Conservation (phyloP, 1,140 invertebrate species). For the Manduca sexta region DNA sequence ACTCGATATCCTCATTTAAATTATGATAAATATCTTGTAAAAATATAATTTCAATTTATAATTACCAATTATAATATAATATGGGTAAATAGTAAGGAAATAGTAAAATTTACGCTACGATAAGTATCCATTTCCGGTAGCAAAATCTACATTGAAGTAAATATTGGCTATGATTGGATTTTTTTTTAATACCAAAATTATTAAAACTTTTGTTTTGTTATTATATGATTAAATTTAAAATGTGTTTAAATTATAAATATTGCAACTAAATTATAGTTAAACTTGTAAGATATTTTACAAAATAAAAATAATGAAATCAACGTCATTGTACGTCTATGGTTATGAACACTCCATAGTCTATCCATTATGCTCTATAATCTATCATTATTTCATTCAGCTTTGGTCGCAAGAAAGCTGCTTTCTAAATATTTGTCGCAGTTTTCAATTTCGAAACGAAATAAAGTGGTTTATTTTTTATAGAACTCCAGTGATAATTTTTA, state of each 20-base stretch:
- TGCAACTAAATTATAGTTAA: background rate
- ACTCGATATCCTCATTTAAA: no score
- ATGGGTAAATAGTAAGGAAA: background rate
- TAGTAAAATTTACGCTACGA: background rate
- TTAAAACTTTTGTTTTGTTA: background rate
- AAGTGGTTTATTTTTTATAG: background rate
- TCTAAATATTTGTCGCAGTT: constrained; percentile 44
- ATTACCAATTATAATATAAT: constrained; percentile 1
- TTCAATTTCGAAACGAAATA: constrained; percentile 4
- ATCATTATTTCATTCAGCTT: background rate
- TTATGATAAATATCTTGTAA: no score
- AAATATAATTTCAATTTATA: no score
- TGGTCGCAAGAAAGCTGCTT: constrained; percentile 55
- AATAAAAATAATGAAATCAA: background rate
- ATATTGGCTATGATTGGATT: no score
- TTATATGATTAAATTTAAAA: background rate
- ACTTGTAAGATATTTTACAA: background rate
- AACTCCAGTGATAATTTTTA: background rate
- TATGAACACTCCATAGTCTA: background rate
- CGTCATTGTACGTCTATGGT: background rate
- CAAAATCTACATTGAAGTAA: background rate
- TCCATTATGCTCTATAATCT: background rate
- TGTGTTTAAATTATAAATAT: background rate
- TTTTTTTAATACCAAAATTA: no score
- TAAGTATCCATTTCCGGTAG: background rate